A percentile compares a stretch with the other conserved stretches of the same genome.
These are phyloP conservation scores for Vulpes vulpes DNA, from an alignment of 2,113 vertebrate species.

Conservation along the genomic window DNA sequence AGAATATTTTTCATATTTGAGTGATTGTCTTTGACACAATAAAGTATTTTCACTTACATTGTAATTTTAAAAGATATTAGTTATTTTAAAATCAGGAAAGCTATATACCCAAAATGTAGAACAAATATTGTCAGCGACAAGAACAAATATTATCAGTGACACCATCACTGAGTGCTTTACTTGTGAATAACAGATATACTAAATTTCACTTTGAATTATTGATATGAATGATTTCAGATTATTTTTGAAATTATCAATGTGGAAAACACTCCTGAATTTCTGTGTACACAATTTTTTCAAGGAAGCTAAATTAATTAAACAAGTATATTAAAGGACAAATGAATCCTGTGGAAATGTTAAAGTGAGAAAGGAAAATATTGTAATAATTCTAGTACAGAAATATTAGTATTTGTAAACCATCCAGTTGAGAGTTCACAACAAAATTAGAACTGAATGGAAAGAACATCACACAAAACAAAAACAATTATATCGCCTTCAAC, in stretches of 20 bases:
- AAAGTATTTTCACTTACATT: background rate
- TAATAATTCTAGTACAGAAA: background rate
- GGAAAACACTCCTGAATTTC: background rate
- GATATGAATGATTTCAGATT: background rate
- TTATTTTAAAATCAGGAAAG: slow-evolving; percentile 6
- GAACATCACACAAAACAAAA: background rate
- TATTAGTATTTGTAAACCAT: background rate
- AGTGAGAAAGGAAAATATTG: background rate
- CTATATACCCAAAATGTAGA: background rate
- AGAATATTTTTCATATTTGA: background rate
- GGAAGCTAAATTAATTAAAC: background rate
- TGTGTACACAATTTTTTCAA: background rate
- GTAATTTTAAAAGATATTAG: background rate
- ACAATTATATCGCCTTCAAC: background rate
- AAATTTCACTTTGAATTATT: background rate
- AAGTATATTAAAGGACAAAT: background rate
- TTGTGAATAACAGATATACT: background rate
- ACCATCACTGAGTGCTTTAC: background rate
- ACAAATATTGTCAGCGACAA: background rate
- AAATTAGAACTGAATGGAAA: background rate
- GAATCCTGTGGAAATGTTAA: background rate
- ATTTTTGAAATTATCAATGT: background rate
- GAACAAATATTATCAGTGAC: background rate
- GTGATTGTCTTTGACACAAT: background rate
- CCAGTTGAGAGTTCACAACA: background rate